Base-by-base conservation (phyloP, 2,888 invertebrate species). In the Latrodectus hesperus region DNA sequence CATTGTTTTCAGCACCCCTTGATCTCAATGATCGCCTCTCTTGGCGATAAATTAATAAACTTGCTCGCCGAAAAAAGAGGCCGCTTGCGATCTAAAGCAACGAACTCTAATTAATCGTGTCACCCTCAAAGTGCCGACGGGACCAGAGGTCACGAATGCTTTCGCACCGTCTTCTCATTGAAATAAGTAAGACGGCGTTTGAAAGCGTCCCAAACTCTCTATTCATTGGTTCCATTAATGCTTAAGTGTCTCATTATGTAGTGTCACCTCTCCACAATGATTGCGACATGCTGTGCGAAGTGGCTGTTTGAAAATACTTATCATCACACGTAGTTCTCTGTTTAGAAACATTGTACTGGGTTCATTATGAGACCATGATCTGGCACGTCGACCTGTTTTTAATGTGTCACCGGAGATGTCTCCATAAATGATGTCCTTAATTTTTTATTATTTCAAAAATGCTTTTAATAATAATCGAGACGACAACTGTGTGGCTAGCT, bases 61-160 rank as follows among this genome's bases (percentile, higher is more conserved):
- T 17, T 60, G 26, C 12, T 64, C 75, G 26, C 73, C 73, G 12
- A 60, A n/a, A 60, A 60, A 60, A 60, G 60, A 60, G 14, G n/a
- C 60, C 60, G 60, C 53, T 64, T 10, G 9, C 11, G 60, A 49
- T 16, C 55, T 12, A 55, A 22, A 26, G 51, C 14, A 72, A 16
- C 52, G 52, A 72, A 72, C 49, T 52, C n/a, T 70, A 87, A 73
- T 74, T 73, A 79, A 85, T 85, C 84, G 81, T 71, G 81, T 68
- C 86, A 76, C 22, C 81, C 64, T 87, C 86, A 87, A 87, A 87
- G 60, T 6, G 68, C 86, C 86, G 86, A 75, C 81, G 51, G 52
- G 51, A 12, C n/a, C 72, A 60, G 53, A 77, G 81, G 85, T 86
- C 72, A 80, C 17, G 60, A 51, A 67, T 38, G 49, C 60, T 55